Percentiles rank a stretch among this genome's conserved stretches.
Evolutionary conservation across 2,113 vertebrate species (phyloP).

Genomic region (Callipepla squamata): DNA sequence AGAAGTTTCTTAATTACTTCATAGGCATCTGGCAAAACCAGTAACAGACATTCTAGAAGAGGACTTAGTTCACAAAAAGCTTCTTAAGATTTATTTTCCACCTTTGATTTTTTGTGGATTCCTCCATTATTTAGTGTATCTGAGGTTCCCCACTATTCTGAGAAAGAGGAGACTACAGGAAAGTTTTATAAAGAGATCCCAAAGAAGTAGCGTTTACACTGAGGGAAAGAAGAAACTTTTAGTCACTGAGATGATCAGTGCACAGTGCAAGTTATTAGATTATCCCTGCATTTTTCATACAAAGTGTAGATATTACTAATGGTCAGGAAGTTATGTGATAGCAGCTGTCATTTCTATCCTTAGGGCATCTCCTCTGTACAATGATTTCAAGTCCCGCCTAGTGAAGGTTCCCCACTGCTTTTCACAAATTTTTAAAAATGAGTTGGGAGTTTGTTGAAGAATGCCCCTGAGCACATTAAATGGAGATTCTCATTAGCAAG

Average conservation of each 20-base stretch:
- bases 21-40: neutral
- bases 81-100: neutral
- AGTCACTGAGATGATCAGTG: neutral
- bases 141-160: neutral
- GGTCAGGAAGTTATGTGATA: conserved; percentile 5
- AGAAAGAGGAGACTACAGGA: neutral
- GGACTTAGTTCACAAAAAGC: neutral
- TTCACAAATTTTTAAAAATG: conserved; percentile 18
- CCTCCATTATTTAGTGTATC: neutral
- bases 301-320: neutral
- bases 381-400: neutral
- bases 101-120: neutral
- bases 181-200: neutral
- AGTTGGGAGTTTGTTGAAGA: conserved; percentile 38
- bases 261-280: neutral
- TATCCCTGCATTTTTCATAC: neutral
- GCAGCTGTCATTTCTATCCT: neutral
- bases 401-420: conserved; percentile 20
- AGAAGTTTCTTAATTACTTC: neutral
- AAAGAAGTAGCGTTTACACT: neutral
- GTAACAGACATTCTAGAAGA: neutral
- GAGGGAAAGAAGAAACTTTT: neutral
- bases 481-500: conserved; percentile 52
- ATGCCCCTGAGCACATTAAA: conserved; percentile 23
- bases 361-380: neutral